These are phyloP conservation scores for Platichthys stellatus DNA, from an alignment of 2,113 vertebrate genomes.

Conservation along the genomic window DNA sequence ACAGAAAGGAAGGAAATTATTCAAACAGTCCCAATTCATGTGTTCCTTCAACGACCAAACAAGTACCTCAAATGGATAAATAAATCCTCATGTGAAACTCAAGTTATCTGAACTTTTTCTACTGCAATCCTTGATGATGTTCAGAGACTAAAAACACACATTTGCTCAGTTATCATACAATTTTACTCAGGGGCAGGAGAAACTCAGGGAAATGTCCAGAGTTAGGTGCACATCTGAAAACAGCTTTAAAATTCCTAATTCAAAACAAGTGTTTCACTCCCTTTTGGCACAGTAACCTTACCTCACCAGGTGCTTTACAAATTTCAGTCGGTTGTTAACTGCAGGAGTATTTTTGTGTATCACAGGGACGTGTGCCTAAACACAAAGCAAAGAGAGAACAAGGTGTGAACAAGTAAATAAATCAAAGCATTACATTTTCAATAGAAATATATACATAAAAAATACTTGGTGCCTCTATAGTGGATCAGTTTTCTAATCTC, in stretches of 20 bases:
- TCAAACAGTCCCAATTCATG: too few relatives aligned
- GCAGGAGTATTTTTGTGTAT: constrained; percentile 96
- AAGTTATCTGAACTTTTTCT: not conserved
- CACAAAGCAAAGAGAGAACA: not conserved
- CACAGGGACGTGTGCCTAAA: constrained; percentile 84
- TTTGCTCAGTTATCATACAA: too few relatives aligned
- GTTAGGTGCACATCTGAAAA: too few relatives aligned
- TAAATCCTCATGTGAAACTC: not conserved
- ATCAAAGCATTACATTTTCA: too few relatives aligned
- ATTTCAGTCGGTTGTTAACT: constrained; percentile 90
- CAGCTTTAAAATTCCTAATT: not conserved
- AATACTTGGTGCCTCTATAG: not conserved
- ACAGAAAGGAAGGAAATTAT: not conserved
- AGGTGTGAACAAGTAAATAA: not conserved
- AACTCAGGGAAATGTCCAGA: not conserved
- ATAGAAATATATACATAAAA: not conserved
- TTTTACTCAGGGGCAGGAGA: too few relatives aligned
- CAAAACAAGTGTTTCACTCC: not conserved
- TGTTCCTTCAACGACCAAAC: too few relatives aligned
- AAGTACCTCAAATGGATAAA: not conserved
- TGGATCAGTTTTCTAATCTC: not conserved
- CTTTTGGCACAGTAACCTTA: constrained; percentile 68
- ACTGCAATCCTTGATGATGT: too few relatives aligned
- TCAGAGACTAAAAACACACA: not conserved
- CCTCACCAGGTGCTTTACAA: constrained; percentile 94